Evolutionary conservation across 1,140 invertebrate genomes (phyloP).

Genomic region (Drosophila auraria): DNA sequence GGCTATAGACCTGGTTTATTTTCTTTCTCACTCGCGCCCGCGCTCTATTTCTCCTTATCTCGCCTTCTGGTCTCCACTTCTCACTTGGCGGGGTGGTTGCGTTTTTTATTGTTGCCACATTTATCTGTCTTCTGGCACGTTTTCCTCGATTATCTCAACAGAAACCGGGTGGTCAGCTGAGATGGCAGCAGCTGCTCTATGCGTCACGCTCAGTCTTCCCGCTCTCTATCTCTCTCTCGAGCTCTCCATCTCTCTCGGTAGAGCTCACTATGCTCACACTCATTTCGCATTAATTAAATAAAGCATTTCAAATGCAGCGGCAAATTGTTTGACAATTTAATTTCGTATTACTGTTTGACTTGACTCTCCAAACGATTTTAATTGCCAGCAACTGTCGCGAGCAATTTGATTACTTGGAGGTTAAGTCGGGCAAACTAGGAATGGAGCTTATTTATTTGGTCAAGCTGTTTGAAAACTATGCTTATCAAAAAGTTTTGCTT

Average conservation of each 20-base stretch:
- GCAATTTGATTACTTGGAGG: constrained; percentile 35
- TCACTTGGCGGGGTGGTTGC: constrained; percentile 9
- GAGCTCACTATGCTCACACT: constrained; percentile 34
- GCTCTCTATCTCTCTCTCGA: background rate
- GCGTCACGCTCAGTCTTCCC: constrained; percentile 38
- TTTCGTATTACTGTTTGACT: constrained; percentile 64
- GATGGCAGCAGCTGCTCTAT: constrained; percentile 44
- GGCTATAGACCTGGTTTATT: constrained; percentile 58
- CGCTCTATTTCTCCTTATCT: constrained; percentile 6
- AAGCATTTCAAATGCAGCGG: constrained; percentile 66
- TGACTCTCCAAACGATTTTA: constrained; percentile 65
- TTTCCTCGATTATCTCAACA: constrained; percentile 46
- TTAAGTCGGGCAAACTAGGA: constrained; percentile 9
- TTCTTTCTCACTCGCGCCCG: constrained; percentile 28
- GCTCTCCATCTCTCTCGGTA: background rate
- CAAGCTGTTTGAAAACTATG: background rate
- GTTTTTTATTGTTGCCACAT: constrained; percentile 38
- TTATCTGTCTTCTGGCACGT: constrained; percentile 55
- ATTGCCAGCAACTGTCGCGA: constrained; percentile 46
- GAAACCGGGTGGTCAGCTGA: constrained; percentile 40
- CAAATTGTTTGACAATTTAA: constrained; percentile 74
- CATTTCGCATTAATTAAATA: constrained; percentile 77
- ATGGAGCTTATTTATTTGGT: background rate
- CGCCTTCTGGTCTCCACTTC: constrained; percentile 9
- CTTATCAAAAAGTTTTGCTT: background rate